A percentile compares a stretch with the other conserved stretches of the same genome.
Conservation (phyloP, 2,888 invertebrate species). For the Yponomeuta malinellus region DNA sequence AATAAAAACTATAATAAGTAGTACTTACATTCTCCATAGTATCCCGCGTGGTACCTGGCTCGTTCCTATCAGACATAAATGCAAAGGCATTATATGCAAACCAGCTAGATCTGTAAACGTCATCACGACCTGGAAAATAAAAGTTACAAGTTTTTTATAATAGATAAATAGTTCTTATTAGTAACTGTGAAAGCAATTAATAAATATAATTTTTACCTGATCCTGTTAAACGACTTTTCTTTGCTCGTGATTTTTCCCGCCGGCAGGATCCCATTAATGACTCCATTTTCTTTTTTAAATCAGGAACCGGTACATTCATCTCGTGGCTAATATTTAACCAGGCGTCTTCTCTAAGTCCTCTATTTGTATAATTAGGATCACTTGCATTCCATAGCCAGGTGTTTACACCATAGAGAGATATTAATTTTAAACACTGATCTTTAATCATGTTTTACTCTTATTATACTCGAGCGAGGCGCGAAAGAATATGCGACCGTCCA, state of each 20-base stretch:
- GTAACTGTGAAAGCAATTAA: not conserved
- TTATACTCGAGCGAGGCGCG: constrained; percentile 9
- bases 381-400: constrained; percentile 22
- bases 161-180: not conserved
- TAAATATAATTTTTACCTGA: constrained; percentile 11
- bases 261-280: constrained; percentile 12
- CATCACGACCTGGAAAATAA: not conserved
- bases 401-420: constrained; percentile 19
- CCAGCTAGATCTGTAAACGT: not conserved
- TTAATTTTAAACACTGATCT: constrained; percentile 8
- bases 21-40: too few relatives aligned
- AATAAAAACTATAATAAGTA: too few relatives aligned
- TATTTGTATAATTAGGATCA: constrained; percentile 22
- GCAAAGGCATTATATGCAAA: not conserved
- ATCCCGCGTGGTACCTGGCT: too few relatives aligned
- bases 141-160: not conserved
- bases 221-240: constrained; percentile 10
- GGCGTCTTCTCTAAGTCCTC: constrained; percentile 21
- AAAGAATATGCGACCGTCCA: too few relatives aligned
- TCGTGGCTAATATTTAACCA: constrained; percentile 21
- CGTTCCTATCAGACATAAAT: too few relatives aligned
- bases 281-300: constrained; percentile 16
- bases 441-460: constrained; percentile 4
- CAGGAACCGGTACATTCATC: constrained; percentile 15
- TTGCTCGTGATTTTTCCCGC: constrained; percentile 13